Conservation (phyloP, 2,797 vertebrate species). For the Netta rufina region DNA sequence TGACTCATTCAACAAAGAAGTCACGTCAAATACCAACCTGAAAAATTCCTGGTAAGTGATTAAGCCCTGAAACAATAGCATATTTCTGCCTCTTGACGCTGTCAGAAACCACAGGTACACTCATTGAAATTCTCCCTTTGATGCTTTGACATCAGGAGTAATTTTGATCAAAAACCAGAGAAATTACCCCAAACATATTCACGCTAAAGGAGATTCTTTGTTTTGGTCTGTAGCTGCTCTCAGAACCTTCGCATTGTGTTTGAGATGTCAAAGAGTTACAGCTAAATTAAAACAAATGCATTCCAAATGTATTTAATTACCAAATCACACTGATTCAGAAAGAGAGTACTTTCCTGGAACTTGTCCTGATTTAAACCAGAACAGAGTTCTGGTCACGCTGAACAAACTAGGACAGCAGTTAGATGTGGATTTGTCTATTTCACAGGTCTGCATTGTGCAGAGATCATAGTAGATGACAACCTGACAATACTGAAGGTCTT, state of each 20-base stretch:
- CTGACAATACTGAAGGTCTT: background rate
- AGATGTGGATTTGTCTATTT: background rate
- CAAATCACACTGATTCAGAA: background rate
- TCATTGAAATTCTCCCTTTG: conserved; percentile 18
- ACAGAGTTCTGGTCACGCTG: background rate
- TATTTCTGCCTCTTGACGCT: background rate
- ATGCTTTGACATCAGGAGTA: conserved; percentile 8
- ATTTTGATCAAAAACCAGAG: background rate
- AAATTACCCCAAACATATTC: background rate
- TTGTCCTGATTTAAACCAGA: background rate
- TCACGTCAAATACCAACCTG: conserved; percentile 16
- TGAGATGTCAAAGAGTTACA: background rate
- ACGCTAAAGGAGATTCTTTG: background rate
- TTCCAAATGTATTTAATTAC: background rate
- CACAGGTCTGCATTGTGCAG: background rate
- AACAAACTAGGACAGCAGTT: background rate
- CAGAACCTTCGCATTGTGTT: background rate
- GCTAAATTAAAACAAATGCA: background rate
- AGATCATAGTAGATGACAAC: background rate
- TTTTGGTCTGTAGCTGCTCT: background rate
- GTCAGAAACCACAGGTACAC: conserved; percentile 17
- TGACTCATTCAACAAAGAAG: conserved; percentile 53
- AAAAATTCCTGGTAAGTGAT: conserved; percentile 67
- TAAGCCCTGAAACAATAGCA: conserved; percentile 5
- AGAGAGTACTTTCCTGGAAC: background rate